Conservation (phyloP, 2,888 invertebrate species). For the Thysanoteuthis rhombus region DNA sequence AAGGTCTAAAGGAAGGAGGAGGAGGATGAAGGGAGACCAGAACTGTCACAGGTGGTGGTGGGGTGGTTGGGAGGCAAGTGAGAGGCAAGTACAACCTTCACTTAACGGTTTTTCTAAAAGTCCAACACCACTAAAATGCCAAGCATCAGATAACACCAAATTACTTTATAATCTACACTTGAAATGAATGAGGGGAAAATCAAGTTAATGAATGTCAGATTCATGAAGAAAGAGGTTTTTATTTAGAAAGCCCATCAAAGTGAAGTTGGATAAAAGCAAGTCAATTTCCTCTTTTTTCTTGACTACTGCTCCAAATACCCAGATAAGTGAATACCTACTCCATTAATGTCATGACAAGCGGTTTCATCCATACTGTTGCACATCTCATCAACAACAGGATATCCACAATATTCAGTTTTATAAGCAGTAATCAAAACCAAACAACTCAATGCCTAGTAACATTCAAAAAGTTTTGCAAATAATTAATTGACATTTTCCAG, state of each 20-base stretch:
- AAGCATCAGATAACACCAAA: neutral
- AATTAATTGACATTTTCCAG: neutral
- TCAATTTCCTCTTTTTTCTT: neutral
- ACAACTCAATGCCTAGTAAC: neutral
- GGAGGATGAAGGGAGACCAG: neutral
- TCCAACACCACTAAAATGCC: neutral
- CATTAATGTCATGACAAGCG: neutral
- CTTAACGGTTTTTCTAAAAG: neutral
- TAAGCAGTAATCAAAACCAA: neutral
- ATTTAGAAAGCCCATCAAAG: neutral
- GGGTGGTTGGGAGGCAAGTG: neutral
- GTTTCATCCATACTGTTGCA: too few relatives aligned
- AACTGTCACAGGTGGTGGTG: neutral
- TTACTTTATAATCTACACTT: neutral
- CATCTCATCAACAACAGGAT: neutral
- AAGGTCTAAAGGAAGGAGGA: neutral
- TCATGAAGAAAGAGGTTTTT: neutral
- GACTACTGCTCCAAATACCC: neutral
- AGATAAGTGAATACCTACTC: neutral
- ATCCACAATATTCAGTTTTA: neutral
- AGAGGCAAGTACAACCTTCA: neutral
- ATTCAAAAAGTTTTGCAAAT: neutral
- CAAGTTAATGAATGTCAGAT: neutral
- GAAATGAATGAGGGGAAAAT: constrained; percentile 12
- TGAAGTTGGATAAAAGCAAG: neutral